A percentile compares a stretch with the other conserved stretches of the same genome.
Conservation (phyloP, 2,888 invertebrate genomes). For the Beris chalybata region DNA sequence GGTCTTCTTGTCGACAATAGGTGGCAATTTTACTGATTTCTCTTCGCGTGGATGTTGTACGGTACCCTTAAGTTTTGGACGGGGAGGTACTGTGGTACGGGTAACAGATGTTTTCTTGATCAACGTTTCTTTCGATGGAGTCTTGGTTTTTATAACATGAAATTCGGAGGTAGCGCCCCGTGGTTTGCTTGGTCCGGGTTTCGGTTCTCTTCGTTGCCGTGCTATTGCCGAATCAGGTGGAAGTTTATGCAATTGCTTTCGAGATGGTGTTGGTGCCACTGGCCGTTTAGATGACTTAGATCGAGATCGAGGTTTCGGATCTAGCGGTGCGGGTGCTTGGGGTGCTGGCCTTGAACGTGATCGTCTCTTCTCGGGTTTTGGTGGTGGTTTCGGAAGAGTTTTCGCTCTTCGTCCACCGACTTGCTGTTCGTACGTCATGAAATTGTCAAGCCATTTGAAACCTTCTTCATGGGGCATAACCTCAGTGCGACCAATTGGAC, state of each 20-base stretch:
- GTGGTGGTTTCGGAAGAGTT: not conserved
- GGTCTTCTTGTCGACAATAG: constrained; percentile 2
- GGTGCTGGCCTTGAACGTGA: not conserved
- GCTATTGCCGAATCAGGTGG: not conserved
- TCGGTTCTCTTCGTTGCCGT: not conserved
- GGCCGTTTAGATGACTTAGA: not conserved
- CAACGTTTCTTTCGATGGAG: not conserved
- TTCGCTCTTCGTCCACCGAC: not conserved
- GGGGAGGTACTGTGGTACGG: not conserved
- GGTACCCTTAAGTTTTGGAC: not conserved
- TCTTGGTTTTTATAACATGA: not conserved
- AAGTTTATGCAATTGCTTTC: not conserved
- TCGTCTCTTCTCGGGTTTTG: not conserved
- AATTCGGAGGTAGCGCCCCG: constrained; percentile 12
- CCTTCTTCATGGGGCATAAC: constrained; percentile 30
- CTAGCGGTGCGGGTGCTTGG: not conserved
- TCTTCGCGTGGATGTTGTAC: not conserved
- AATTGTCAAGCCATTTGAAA: constrained; percentile 34
- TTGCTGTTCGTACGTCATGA: constrained; percentile 25
- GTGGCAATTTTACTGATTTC: not conserved
- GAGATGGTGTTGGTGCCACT: not conserved
- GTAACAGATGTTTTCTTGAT: not conserved
- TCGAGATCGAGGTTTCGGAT: not conserved
- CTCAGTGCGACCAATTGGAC: constrained; percentile 20
- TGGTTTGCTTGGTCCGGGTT: not conserved